Percentiles rank a stretch among this genome's conserved stretches.
Conservation (phyloP, 1,140 invertebrate genomes). For the Caenorhabditis latens region DNA sequence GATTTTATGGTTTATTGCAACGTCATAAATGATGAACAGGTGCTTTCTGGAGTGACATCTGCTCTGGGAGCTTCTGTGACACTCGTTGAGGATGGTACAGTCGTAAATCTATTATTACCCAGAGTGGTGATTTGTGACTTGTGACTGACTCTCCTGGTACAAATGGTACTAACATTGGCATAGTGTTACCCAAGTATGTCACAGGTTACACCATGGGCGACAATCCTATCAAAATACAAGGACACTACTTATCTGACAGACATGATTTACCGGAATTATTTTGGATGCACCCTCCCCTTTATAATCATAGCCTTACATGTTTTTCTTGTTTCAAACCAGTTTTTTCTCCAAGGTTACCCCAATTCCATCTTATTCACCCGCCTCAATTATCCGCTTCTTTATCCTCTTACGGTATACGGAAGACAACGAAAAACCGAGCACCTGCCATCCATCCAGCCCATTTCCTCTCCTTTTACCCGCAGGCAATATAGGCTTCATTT, state of each 20-base stretch:
- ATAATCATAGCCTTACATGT: no score
- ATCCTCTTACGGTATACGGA: slow-evolving; percentile 24
- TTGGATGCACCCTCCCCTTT: no score
- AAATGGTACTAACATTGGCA: no score
- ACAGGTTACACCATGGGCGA: no score
- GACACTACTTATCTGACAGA: no score
- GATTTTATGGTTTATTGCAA: slow-evolving; percentile 4
- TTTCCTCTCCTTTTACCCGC: slow-evolving; percentile 36
- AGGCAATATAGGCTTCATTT: neutral
- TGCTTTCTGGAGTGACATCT: neutral
- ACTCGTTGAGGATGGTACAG: no score
- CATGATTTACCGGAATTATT: no score
- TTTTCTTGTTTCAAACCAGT: neutral
- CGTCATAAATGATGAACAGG: slow-evolving; percentile 19
- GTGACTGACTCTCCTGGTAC: no score
- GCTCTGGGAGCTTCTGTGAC: neutral
- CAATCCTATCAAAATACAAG: no score
- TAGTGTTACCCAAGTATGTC: no score
- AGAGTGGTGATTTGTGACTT: no score
- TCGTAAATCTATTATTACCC: slow-evolving; percentile 34
- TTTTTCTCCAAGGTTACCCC: slow-evolving; percentile 4
- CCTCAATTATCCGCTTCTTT: slow-evolving; percentile 51
- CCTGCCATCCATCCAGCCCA: no score
- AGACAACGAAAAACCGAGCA: neutral
- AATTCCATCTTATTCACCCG: neutral